These are phyloP conservation scores for Mimachlamys varia DNA, from an alignment of 2,888 invertebrate genomes.

Conservation along the genomic window DNA sequence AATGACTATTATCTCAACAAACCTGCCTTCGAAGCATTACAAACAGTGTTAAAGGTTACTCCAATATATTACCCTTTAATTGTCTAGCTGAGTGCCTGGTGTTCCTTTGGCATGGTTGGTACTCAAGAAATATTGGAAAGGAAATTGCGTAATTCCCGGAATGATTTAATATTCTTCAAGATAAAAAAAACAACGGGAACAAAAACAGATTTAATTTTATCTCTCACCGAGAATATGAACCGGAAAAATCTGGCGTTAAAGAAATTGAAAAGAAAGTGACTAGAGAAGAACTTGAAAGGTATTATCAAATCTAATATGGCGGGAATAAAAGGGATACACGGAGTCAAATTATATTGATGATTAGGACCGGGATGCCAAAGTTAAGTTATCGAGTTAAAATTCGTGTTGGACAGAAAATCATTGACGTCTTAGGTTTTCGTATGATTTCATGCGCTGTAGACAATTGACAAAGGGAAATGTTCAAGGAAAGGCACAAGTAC, in stretches of 20 bases:
- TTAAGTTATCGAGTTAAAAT: neutral
- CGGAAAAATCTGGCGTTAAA: neutral
- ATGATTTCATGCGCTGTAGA: too few relatives aligned
- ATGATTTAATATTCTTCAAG: neutral
- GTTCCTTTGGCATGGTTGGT: neutral
- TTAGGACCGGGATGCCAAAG: neutral
- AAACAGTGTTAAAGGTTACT: neutral
- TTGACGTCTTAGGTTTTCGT: too few relatives aligned
- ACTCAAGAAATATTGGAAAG: neutral
- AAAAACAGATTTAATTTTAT: neutral
- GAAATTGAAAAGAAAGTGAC: neutral
- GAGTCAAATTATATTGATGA: neutral
- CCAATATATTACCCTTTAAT: neutral
- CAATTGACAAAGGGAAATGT: too few relatives aligned
- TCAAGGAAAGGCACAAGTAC: too few relatives aligned
- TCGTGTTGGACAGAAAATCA: too few relatives aligned
- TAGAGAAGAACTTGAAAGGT: neutral
- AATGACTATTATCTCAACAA: neutral
- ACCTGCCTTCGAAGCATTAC: neutral
- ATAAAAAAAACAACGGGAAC: neutral
- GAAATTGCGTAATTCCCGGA: neutral
- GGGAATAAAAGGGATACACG: neutral
- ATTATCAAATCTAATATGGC: neutral
- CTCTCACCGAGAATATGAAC: neutral
- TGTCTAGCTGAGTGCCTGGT: neutral